Evolutionary conservation across 2,113 vertebrate species (phyloP).

Genomic region (Pantherophis guttatus): DNA sequence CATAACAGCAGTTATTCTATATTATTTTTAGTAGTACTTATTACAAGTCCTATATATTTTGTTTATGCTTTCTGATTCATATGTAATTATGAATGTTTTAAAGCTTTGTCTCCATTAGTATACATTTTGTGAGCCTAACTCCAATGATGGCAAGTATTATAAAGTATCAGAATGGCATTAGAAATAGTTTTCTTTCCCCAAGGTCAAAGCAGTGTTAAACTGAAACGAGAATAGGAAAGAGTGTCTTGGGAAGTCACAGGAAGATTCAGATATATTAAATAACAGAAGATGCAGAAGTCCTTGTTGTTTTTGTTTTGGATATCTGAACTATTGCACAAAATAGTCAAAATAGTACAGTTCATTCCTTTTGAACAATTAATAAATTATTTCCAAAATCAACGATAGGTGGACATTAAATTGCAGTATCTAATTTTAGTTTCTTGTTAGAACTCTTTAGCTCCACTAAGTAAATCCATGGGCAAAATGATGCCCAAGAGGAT

Average conservation of each 20-base stretch:
- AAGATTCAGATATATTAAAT: slow-evolving; percentile 58
- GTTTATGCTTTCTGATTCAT: slow-evolving; percentile 62
- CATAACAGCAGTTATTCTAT: slow-evolving; percentile 53
- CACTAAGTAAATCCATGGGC: neutral
- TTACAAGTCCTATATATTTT: slow-evolving; percentile 55
- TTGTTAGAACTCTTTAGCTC: neutral
- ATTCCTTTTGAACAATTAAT: slow-evolving; percentile 52
- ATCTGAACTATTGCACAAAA: slow-evolving; percentile 56
- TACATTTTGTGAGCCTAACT: slow-evolving; percentile 50
- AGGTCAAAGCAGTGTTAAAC: slow-evolving; percentile 57
- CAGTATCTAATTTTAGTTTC: neutral
- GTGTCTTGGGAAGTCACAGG: slow-evolving; percentile 68
- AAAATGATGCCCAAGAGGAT: neutral
- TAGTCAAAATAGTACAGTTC: slow-evolving; percentile 66
- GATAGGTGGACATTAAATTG: slow-evolving; percentile 44
- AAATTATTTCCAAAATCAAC: slow-evolving; percentile 57
- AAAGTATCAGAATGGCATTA: slow-evolving; percentile 54
- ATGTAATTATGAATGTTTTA: slow-evolving; percentile 45
- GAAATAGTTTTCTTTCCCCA: slow-evolving; percentile 45
- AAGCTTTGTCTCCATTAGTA: slow-evolving; percentile 44
- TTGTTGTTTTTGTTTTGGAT: slow-evolving; percentile 37
- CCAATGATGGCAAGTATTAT: slow-evolving; percentile 43
- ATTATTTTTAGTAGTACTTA: slow-evolving; percentile 56
- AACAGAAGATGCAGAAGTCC: slow-evolving; percentile 59
- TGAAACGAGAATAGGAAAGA: slow-evolving; percentile 50